These are phyloP conservation scores for Axis porcinus DNA, from an alignment of 2,113 vertebrate species.

Conservation along the genomic window DNA sequence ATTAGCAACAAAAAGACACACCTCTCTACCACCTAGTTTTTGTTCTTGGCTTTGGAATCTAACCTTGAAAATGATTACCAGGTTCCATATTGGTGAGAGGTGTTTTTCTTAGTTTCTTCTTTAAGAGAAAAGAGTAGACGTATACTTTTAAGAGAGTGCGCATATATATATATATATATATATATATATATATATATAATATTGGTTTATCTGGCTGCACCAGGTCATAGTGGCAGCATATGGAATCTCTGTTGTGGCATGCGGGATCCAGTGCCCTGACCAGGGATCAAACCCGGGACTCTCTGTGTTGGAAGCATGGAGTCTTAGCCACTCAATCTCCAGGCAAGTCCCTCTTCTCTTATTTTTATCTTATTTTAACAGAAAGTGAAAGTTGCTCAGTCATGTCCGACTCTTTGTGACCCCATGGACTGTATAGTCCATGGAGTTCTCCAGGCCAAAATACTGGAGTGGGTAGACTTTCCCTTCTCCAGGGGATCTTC, in stretches of 20 bases:
- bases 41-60: background rate
- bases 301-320: background rate
- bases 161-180: background rate
- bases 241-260: background rate
- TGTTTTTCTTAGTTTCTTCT: background rate
- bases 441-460: background rate
- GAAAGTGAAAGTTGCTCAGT: background rate
- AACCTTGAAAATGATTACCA: background rate
- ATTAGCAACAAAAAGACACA: background rate
- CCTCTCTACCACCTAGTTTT: background rate
- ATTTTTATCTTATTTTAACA: background rate
- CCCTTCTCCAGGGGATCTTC: background rate
- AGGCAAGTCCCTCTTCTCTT: background rate
- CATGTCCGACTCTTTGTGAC: rapidly evolving
- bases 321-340: background rate
- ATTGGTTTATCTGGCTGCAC: background rate
- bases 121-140: background rate
- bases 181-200: background rate
- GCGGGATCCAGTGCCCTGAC: background rate
- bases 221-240: background rate
- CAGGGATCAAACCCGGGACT: background rate
- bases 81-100: background rate
- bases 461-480: background rate
- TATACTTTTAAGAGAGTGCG: background rate
- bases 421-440: background rate